Conservation (phyloP, 2,797 vertebrate genomes). For the Crenichthys baileyi region DNA sequence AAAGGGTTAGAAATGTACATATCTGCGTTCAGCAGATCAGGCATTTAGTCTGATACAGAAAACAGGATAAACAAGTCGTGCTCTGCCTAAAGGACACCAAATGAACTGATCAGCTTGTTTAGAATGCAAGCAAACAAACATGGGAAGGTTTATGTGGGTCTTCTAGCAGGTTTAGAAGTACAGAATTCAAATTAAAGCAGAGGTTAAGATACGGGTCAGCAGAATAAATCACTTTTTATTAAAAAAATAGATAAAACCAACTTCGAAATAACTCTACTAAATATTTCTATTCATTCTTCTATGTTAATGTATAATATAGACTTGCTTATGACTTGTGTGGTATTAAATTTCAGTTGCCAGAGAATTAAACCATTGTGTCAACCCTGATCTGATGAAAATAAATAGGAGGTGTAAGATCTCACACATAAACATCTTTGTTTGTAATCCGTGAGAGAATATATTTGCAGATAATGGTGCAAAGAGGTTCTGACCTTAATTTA, state of each 20-base stretch:
- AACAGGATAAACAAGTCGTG: background rate
- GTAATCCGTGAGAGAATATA: background rate
- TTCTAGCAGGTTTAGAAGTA: background rate
- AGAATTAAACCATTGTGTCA: background rate
- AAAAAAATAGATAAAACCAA: background rate
- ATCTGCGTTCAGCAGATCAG: background rate
- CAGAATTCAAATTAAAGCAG: background rate
- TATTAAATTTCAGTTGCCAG: background rate
- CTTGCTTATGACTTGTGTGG: background rate
- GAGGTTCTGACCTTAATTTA: background rate
- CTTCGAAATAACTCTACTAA: background rate
- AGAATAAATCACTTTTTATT: background rate
- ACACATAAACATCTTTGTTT: background rate
- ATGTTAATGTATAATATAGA: background rate
- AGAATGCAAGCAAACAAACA: slow-evolving; percentile 2
- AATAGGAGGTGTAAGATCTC: too few species aligned
- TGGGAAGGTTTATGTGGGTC: background rate
- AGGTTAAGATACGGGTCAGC: background rate
- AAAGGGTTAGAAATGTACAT: background rate
- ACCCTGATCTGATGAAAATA: background rate
- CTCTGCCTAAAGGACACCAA: slow-evolving; percentile 1
- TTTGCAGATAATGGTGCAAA: background rate
- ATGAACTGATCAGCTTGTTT: background rate
- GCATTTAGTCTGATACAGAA: background rate
- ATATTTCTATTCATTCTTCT: background rate